Evolutionary conservation across 1,140 invertebrate genomes (phyloP), one percentile per base, ranked within the genome.

Genomic region (Phenacoccus solenopsis): DNA sequence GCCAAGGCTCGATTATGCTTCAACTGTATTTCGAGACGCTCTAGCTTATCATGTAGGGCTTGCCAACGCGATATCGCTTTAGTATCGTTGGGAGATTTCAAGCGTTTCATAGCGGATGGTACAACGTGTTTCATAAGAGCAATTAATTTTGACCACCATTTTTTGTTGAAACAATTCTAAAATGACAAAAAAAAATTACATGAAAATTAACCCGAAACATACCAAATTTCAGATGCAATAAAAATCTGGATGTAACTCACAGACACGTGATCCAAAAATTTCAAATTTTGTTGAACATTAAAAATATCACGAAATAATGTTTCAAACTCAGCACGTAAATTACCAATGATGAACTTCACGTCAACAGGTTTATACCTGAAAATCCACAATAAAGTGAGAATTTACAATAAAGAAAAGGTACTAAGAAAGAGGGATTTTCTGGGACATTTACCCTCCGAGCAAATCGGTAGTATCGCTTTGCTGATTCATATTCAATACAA

Each of bases 401-500:
- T n/a, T n/a, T n/a, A n/a, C n/a, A n/a, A n/a, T n/a, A n/a, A n/a
- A n/a, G n/a, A n/a, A n/a, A n/a, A n/a, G n/a, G n/a, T n/a, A n/a
- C n/a, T n/a, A n/a, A n/a, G n/a, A n/a, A n/a, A n/a, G n/a, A n/a
- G n/a, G n/a, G n/a, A n/a, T n/a, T n/a, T n/a, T n/a, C n/a, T n/a
- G 16, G 3, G 3, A n/a, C 20, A 49, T 16, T 64, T 25, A 64
- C 79, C 97, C 96, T 74, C 97, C 98, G 1, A 99, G 81, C 12
- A 99, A 82, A 83, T 99, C 97, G 1, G 91, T 86, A 67, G 90
- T 94, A 80, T 99, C 96, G 74, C 93, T 98, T 79, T 99, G 96
- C 78, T 99, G 96, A 78, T 98, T 99, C 90, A 99, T 93, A 79
- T 99, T 99, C n/a, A 99, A 91, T 0, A 98, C 95, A 49, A 91